Conservation (phyloP, 1,140 invertebrate species). For the Drosophila sturtevanti region DNA sequence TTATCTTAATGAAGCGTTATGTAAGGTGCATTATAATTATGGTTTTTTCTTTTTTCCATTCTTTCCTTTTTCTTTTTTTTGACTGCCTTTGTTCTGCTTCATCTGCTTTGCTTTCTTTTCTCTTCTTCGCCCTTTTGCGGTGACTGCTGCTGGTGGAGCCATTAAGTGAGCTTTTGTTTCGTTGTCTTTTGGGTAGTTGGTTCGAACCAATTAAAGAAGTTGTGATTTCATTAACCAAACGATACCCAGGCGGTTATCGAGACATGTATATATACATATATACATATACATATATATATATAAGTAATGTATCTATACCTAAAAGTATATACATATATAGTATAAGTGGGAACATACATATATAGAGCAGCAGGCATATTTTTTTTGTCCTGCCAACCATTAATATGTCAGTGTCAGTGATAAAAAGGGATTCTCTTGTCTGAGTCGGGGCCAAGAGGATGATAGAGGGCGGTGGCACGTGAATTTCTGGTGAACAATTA, state of each 20-base stretch:
- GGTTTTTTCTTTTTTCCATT: constrained; percentile 55
- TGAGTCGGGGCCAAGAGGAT: not conserved
- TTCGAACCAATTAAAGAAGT: constrained; percentile 6
- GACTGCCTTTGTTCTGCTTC: constrained; percentile 54
- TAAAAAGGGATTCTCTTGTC: constrained; percentile 29
- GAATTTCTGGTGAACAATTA: constrained; percentile 72
- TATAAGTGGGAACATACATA: not conserved
- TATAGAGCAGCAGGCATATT: constrained; percentile 21
- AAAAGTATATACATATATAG: not conserved
- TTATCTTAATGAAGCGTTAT: constrained; percentile 80
- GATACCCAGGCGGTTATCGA: constrained; percentile 4
- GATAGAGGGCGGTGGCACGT: not conserved
- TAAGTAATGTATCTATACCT: not conserved
- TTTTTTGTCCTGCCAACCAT: constrained; percentile 50
- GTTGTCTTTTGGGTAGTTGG: not conserved
- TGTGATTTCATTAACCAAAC: constrained; percentile 12
- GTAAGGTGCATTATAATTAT: constrained; percentile 80
- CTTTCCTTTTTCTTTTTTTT: constrained; percentile 19
- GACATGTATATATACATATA: not conserved
- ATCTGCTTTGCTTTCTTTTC: constrained; percentile 33
- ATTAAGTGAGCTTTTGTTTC: constrained; percentile 56
- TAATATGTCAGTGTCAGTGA: constrained; percentile 56
- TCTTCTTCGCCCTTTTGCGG: too few species aligned
- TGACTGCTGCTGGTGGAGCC: constrained; percentile 37
- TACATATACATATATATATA: not conserved